Conservation (phyloP, 2,797 vertebrate species). For the Pseudomugil tenellus region DNA sequence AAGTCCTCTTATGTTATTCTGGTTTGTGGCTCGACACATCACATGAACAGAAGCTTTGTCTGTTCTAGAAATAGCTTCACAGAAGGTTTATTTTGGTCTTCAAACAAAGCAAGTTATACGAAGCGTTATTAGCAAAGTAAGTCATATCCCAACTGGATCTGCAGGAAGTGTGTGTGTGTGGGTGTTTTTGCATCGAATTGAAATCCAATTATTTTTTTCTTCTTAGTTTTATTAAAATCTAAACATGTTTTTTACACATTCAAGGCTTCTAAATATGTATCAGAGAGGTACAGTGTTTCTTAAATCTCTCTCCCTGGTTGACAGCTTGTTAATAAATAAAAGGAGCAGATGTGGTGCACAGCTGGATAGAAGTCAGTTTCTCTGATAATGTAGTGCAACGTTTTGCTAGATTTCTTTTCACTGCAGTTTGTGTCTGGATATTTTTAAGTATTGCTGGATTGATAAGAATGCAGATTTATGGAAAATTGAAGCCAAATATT, state of each 20-base stretch:
- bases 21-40: slow-evolving; percentile 4
- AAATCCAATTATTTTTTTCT: slow-evolving; percentile 1
- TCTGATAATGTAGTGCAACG: background rate
- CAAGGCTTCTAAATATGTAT: slow-evolving; percentile 6
- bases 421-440: background rate
- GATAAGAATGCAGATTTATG: background rate
- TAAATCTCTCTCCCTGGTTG: background rate
- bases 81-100: slow-evolving; percentile 31
- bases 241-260: slow-evolving; percentile 3
- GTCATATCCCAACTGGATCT: slow-evolving; percentile 24
- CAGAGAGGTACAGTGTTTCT: slow-evolving; percentile 11
- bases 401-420: background rate
- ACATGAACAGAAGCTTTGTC: slow-evolving; percentile 9
- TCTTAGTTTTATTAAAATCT: background rate
- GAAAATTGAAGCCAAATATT: background rate
- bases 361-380: slow-evolving; percentile 26
- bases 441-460: background rate
- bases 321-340: slow-evolving; percentile 42
- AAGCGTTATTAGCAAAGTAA: slow-evolving; percentile 51
- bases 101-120: slow-evolving; percentile 28
- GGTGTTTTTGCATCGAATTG: background rate
- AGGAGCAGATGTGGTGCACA: slow-evolving; percentile 16
- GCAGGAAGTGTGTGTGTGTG: slow-evolving; percentile 3
- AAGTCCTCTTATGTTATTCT: slow-evolving; percentile 63
- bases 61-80: slow-evolving; percentile 63